Percentiles rank a stretch among this genome's conserved stretches.
Conservation (phyloP, 2,113 vertebrate species). For the Lipophrys pholis region DNA sequence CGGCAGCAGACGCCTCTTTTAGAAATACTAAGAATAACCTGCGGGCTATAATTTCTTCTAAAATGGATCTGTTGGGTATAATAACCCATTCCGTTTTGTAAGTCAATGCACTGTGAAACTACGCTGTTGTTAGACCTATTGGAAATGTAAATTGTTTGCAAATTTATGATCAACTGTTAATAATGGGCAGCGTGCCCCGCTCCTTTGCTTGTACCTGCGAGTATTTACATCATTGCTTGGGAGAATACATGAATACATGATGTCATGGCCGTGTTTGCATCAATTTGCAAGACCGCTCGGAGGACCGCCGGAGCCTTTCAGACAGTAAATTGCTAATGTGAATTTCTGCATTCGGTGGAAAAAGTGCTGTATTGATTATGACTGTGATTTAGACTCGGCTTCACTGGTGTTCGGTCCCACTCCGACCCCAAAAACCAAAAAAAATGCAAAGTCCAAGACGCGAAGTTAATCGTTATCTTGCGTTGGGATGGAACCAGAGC, state of each 20-base stretch:
- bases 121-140: constrained; percentile 35
- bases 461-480: background rate
- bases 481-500: background rate
- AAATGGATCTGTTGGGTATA: constrained; percentile 39
- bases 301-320: background rate
- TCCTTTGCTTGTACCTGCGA: constrained; percentile 32
- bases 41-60: constrained; percentile 22
- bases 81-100: constrained; percentile 39
- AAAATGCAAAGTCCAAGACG: background rate
- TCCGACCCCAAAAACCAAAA: too few species aligned
- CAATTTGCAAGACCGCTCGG: constrained; percentile 7
- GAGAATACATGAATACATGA: constrained; percentile 46
- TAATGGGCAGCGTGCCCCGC: constrained; percentile 36
- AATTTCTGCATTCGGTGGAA: too few species aligned
- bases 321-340: background rate
- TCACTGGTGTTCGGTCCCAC: too few species aligned
- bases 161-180: constrained; percentile 63
- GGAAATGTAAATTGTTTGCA: constrained; percentile 62
- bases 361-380: too few species aligned
- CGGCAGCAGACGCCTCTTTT: background rate
- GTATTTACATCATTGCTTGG: constrained; percentile 37
- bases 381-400: background rate
- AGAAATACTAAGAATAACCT: constrained; percentile 17
- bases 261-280: constrained; percentile 17
- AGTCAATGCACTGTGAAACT: constrained; percentile 46